Evolutionary conservation across 2,113 vertebrate species (phyloP), one percentile per base, ranked within the genome.

Genomic region (Crotalus tigris): DNA sequence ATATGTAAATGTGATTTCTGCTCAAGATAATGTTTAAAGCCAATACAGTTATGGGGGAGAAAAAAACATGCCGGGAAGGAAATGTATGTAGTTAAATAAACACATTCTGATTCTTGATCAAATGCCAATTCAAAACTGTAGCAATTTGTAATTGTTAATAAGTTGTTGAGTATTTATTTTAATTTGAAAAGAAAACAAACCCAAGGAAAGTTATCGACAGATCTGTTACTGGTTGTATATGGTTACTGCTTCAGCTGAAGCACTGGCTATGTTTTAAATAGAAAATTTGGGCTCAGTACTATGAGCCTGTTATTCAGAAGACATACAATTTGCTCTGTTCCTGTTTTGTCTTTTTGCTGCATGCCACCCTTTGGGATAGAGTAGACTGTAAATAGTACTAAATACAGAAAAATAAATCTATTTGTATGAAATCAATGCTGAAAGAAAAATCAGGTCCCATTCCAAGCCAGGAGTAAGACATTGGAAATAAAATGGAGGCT

Each of bases 1-100:
- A 92, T 75, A 92, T 69, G 91, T 92, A 92, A 94, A 92, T 87
- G 13, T 87, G 81, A 69, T 6, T 39, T 90, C 81, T 61, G 21
- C 15, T 59, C 33, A 57, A 89, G 44, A 55, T 49, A 94, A n/a
- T 92, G 46, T 57, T 85, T 92, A 91, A 85, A 92, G 39, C 81
- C 57, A 92, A 81, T 81, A 53, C 59, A 89, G 61, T 92, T 88
- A 88, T 21, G 49, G 81, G 10, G 33, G 5, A 69, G 13, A 53
- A 53, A 3, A 26, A 13, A 61, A 85, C 12, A 23, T 46, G 69
- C 55, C 8, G 29, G 7, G n/a, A 15, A 91, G n/a, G 39, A 21
- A 85, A 87, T 21, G 39, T 15, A 49, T 59, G 15, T 7, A 29
- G n/a, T 29, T 44, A 26, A 85, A 29, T 33, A 91, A 88, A 92